phyloP scores from a whole-genome alignment of 1,140 invertebrate genomes.

The Ladona fulva region DNA sequence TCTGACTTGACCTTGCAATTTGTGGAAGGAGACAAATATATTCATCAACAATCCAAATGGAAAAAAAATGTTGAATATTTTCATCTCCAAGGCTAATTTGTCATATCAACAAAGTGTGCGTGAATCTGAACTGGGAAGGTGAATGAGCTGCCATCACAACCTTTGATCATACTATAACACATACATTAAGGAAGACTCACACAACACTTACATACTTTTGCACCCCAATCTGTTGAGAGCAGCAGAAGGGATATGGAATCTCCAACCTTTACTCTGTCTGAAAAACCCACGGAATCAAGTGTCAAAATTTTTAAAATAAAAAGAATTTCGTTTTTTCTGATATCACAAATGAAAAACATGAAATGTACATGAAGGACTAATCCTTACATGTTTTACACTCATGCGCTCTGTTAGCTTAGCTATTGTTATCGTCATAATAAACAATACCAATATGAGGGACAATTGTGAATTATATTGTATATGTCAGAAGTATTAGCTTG shows the following conservation, averaged over 20 bases:
- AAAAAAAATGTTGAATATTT: neutral
- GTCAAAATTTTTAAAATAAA: neutral
- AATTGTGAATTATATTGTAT: neutral
- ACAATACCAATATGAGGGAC: neutral
- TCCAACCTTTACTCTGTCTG: neutral
- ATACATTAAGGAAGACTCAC: neutral
- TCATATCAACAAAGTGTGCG: neutral
- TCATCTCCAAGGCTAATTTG: neutral
- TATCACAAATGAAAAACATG: neutral
- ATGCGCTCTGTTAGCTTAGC: neutral
- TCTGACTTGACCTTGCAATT: neutral
- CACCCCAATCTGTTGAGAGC: slow-evolving; percentile 2
- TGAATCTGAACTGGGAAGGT: neutral
- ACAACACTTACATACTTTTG: neutral
- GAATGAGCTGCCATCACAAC: neutral
- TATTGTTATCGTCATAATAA: neutral
- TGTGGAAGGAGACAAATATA: neutral
- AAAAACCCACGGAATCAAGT: neutral
- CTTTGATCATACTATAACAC: neutral
- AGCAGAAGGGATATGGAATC: neutral
- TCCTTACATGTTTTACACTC: neutral
- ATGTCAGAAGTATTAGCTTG: slow-evolving; percentile 1
- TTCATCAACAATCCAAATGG: neutral
- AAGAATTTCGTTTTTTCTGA: neutral
- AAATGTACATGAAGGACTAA: neutral